phyloP scores from a whole-genome alignment of 2,797 vertebrate genomes.

The Chlorospingus semifuscus region DNA sequence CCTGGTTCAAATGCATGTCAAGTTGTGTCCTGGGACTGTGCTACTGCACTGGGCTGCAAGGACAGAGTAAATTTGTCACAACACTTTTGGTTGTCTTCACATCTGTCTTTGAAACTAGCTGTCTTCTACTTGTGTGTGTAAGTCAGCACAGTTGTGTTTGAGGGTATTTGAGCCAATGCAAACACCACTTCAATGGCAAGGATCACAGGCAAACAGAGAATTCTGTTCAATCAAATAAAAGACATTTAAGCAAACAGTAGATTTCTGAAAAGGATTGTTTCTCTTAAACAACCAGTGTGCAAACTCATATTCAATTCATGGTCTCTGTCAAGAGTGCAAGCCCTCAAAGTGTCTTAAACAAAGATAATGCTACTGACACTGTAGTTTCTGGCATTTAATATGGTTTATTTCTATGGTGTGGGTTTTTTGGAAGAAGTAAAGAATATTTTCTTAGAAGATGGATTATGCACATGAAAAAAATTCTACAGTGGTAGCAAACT shows the following conservation, averaged over 20 bases:
- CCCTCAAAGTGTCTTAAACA: neutral
- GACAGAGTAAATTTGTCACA: neutral
- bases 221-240: slow-evolving; percentile 27
- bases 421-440: neutral
- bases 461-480: neutral
- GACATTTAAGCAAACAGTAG: slow-evolving; percentile 22
- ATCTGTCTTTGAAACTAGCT: neutral
- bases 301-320: neutral
- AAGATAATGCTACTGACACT: neutral
- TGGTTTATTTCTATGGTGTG: neutral
- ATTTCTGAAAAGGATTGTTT: slow-evolving; percentile 1
- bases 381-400: neutral
- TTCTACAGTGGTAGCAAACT: neutral
- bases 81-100: neutral
- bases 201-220: slow-evolving; percentile 34
- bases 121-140: neutral
- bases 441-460: neutral
- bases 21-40: neutral
- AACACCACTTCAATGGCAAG: slow-evolving; percentile 14
- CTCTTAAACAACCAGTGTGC: neutral
- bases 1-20: neutral
- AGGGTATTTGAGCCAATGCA: slow-evolving; percentile 16
- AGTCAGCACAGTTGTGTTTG: neutral
- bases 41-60: rapidly evolving
- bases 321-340: neutral